Evolutionary conservation across 2,797 vertebrate species (phyloP), one percentile per base, ranked within the genome.

Genomic region (Melanotaenia nigrans): DNA sequence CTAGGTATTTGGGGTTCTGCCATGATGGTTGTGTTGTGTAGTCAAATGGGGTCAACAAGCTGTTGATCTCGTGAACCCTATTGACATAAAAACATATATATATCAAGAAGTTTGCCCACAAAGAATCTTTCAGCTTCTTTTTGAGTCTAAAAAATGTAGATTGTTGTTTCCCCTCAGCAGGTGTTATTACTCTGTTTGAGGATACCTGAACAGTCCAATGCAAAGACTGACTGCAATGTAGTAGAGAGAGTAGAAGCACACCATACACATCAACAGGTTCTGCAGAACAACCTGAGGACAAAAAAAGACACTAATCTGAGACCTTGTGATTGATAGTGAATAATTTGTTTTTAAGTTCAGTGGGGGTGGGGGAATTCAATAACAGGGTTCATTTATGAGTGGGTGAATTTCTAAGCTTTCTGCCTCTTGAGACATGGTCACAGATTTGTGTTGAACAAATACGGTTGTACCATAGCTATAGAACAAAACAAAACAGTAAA

Each of bases 1-100:
- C 96, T 83, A 97, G 91, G 87, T 96, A 97, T 86, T 96, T 94
- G 67, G 94, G 94, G 71, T 94, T 95, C 85, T 95, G 93, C 96
- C 95, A 97, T 78, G 95, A 96, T 1, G 96, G 95, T 67, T 93
- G 94, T 67, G 95, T 96, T 79, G 95, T 97, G 93, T 96, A 98
- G 90, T 97, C 95, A 78, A 97, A 98, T 1, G 96, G 96, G 64
- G 95, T 93, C 89, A 96, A 90, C 74, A 95, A 87, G 78, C 94
- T 92, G 93, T 98, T 94, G 82, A 95, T 89, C 81, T 96, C 96
- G 32, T 95, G 94, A 61, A 95, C 93, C 91, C 96, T 97, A 1
- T 36, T 68, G 20, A 74, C 54, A 36, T 0, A 35, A 79, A 20
- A 30, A 28, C 28, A 22, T 35, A 35, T 35, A 35, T 7, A 56